phyloP scores from a whole-genome alignment of 2,797 vertebrate species.

The Sparus aurata region DNA sequence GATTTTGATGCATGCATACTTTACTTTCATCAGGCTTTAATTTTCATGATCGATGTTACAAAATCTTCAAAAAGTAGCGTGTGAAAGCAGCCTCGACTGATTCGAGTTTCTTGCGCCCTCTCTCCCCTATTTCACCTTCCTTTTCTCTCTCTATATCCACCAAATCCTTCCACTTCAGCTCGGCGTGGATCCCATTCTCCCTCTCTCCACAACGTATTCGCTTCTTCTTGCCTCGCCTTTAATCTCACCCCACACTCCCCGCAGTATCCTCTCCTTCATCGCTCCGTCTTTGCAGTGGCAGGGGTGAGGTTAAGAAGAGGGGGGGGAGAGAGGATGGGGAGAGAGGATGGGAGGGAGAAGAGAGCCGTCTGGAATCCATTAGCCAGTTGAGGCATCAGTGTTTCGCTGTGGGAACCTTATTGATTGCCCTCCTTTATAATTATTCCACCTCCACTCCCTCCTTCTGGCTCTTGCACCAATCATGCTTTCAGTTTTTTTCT shows the following conservation, averaged over 20 bases:
- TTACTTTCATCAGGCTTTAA: not conserved
- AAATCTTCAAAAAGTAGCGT: not conserved
- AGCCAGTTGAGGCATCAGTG: slow-evolving; percentile 80
- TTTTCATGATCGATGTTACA: not conserved
- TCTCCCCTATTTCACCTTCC: not conserved
- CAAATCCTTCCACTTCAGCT: slow-evolving; percentile 22
- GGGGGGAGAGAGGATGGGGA: slow-evolving; percentile 3
- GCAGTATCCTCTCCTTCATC: slow-evolving; percentile 54
- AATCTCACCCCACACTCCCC: slow-evolving; percentile 45
- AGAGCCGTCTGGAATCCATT: slow-evolving; percentile 84
- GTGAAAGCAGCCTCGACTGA: not conserved
- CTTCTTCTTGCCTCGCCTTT: slow-evolving; percentile 37
- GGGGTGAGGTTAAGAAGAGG: slow-evolving; percentile 38
- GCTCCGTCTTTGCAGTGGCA: slow-evolving; percentile 38
- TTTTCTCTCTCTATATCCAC: not conserved
- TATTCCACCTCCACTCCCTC: slow-evolving; percentile 80
- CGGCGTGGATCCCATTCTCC: not conserved
- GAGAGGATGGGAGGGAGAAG: slow-evolving; percentile 3
- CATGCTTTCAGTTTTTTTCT: slow-evolving; percentile 50
- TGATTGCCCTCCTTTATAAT: slow-evolving; percentile 86
- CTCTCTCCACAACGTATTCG: slow-evolving; percentile 29
- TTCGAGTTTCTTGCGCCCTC: not conserved
- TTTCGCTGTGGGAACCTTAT: slow-evolving; percentile 89
- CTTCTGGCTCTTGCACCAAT: slow-evolving; percentile 62
- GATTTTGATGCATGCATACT: not conserved